A percentile compares a stretch with the other conserved stretches of the same genome.
Evolutionary conservation across 2,888 invertebrate genomes (phyloP).

Genomic region (Ophioninae sp.): DNA sequence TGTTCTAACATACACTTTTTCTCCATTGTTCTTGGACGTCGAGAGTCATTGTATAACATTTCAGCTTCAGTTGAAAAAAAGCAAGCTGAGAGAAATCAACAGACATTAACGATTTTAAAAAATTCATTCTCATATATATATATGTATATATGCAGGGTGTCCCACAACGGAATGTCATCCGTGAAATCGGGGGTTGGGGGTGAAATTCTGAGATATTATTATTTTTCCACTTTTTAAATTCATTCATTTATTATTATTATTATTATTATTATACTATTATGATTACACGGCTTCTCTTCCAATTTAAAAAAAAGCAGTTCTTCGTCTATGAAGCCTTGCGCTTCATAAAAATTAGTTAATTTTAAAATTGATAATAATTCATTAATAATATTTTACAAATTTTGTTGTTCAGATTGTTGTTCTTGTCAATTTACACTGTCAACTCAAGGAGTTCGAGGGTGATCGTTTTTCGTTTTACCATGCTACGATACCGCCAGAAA

Average conservation of each 20-base stretch:
- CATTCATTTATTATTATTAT: no score
- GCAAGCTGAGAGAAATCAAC: constrained; percentile 4
- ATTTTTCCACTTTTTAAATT: no score
- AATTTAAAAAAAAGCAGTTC: no score
- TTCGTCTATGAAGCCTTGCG: no score
- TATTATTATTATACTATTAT: no score
- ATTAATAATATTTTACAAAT: no score
- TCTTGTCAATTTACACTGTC: not conserved
- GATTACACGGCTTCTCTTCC: no score
- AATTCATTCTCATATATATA: not conserved
- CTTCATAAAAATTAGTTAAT: no score
- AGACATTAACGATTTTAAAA: not conserved
- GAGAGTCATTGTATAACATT: constrained; percentile 6
- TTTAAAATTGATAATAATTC: no score
- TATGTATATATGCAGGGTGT: not conserved
- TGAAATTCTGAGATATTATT: no score
- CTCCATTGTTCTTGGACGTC: not conserved
- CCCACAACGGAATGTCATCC: no score
- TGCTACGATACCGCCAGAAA: constrained; percentile 4
- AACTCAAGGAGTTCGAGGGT: not conserved
- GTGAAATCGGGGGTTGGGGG: no score
- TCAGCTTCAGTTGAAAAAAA: constrained; percentile 31
- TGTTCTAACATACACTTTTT: constrained; percentile 28
- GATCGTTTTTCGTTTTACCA: not conserved
- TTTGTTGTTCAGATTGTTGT: not conserved